Base-by-base conservation (phyloP, 2,888 invertebrate species). In the Halictus ligatus region DNA sequence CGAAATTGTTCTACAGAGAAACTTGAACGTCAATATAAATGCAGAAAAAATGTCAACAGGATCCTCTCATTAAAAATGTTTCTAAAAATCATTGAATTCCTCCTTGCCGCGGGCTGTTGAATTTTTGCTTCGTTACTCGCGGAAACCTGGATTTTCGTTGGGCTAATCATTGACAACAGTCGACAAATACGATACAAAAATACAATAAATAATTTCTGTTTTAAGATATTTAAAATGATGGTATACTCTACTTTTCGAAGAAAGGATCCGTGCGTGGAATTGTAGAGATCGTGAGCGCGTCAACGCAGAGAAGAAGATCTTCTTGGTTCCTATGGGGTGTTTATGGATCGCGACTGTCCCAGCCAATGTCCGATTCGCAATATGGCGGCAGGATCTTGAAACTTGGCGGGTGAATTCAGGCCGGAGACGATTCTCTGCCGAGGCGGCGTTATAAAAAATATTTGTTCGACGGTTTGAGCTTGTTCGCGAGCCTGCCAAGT, bases 361-460 rank as follows among this genome's bases (percentile, higher is more conserved):
- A 18, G 67, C 18, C 67, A 2, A 67, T 2, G 29, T 18, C 25
- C 10, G n/a, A 10, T n/a, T 58, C 25, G 58, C n/a, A 21, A n/a
- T 54, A 29, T 58, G 84, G 58, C 54, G 73, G 75, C 71, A 64
- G 58, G 58, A 48, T 35, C 58, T 15, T 60, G 58, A 76, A 72
- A 76, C 73, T 78, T 76, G 60, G n/a, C 75, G 85, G 81, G 54
- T 76, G 58, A 3, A 15, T 69, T 54, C 78, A 78, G 79, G 73
- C 74, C 76, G 43, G 21, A 72, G 69, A 43, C 73, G 69, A 74
- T 69, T 78, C 73, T 67, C 69, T 78, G 83, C 46, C 80, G 69
- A 73, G 67, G 72, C 40, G 40, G 13, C 54, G 29, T 81, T 88
- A 80, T 88, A 86, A 87, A 87, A 87, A 87, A 87, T 87, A 87